These are phyloP conservation scores for Saccopteryx leptura DNA, from an alignment of 2,113 vertebrate species.

Conservation along the genomic window DNA sequence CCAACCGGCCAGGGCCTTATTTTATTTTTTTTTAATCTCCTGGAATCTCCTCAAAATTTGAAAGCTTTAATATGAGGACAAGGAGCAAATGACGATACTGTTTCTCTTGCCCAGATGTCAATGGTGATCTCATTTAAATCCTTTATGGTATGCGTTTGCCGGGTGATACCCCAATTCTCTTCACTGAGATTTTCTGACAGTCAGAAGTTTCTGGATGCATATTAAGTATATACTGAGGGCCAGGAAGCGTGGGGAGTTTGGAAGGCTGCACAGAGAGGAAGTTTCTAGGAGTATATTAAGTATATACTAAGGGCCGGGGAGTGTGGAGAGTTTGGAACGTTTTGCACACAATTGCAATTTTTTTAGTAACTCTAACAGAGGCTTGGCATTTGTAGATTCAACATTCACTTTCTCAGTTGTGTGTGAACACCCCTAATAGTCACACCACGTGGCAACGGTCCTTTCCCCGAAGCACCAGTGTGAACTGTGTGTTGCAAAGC, in stretches of 20 bases:
- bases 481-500: not conserved
- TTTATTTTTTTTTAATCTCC: not conserved
- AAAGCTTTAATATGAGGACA: slow-evolving; percentile 62
- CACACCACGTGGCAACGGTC: not conserved
- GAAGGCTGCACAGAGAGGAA: not conserved
- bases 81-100: slow-evolving; percentile 9
- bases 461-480: not conserved
- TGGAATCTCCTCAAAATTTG: slow-evolving; percentile 43
- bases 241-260: not conserved
- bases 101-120: slow-evolving; percentile 44
- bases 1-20: no score
- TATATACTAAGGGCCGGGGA: not conserved
- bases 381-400: slow-evolving; percentile 6
- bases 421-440: not conserved
- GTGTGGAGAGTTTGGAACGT: not conserved
- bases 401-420: not conserved
- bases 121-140: not conserved
- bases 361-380: slow-evolving; percentile 9
- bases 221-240: not conserved
- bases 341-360: not conserved
- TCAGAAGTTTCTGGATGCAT: slow-evolving; percentile 12
- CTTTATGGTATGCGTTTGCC: not conserved
- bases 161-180: not conserved
- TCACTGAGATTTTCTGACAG: slow-evolving; percentile 46
- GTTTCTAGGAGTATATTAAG: slow-evolving; percentile 4